Base-by-base conservation (phyloP, 2,113 vertebrate species). In the Zosterops borbonicus region DNA sequence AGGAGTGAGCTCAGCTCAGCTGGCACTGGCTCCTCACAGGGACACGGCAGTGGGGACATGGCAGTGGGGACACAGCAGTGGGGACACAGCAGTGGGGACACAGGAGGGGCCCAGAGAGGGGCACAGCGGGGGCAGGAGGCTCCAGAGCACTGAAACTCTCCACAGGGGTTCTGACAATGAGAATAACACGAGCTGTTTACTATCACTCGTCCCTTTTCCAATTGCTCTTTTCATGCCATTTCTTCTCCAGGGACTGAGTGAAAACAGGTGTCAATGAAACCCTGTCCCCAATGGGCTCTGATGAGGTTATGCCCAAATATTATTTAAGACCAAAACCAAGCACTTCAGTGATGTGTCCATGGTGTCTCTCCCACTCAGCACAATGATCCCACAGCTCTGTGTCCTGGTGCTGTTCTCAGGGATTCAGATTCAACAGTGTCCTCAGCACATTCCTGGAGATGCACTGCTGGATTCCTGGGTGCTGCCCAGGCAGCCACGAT, bases 231-330 rank as follows among this genome's bases (percentile, higher is more conserved):
- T 6, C 52, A 12, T 59, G 62, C 14, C 13, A 2, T 69, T 68
- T 29, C 62, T n/a, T 19, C 85, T 24, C 20, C 71, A 16, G 62
- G n/a, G 17, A 14, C 49, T 1, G 20, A 42, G 63, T 44, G 37
- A 6, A 27, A 52, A 18, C 5, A 24, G 39, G 27, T 2, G 1
- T 0, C 58, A 39, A 0, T 18, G 35, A 33, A 56, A 18, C 10
- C 64, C 9, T 3, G 39, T 25, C 17, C 56, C 47, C 11, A 0
- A 0, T 0, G 4, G 59, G 47, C 56, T 46, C 56, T 5, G 13
- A 8, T 6, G 31, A 65, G 9, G n/a, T 46, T 15, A 7, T 2
- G 2, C 22, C 64, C 73, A 12, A 2, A 17, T 27, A 5, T 15
- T 5, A 29, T 1, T n/a, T 17, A 17, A 12, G 56, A 17, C 21